phyloP scores from a whole-genome alignment of 2,113 vertebrate species.

The Peromyscus polionotus region DNA sequence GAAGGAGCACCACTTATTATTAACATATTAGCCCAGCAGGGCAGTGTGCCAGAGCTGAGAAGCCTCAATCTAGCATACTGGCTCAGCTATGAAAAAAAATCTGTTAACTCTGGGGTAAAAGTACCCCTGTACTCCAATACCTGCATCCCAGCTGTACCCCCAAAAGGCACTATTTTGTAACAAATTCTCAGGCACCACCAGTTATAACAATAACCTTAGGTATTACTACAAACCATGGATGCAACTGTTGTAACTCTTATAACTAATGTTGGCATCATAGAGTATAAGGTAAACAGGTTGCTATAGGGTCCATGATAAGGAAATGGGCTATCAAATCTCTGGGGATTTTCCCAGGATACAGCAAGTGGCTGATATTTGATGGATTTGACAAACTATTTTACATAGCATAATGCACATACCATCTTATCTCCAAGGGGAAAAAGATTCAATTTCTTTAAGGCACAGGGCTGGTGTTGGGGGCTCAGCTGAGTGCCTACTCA shows the following conservation, averaged over 20 bases:
- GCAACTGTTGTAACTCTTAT: background rate
- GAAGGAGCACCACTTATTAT: conserved; percentile 84
- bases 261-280: background rate
- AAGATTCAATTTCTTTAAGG: conserved; percentile 9
- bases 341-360: background rate
- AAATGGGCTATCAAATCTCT: background rate
- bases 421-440: conserved; percentile 32
- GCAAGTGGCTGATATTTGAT: conserved; percentile 1
- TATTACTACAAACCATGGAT: background rate
- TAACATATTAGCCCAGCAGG: conserved; percentile 86
- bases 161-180: conserved; percentile 10
- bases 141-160: background rate
- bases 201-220: background rate
- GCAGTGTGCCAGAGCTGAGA: conserved; percentile 86
- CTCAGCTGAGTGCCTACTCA: background rate
- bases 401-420: background rate
- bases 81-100: conserved; percentile 72
- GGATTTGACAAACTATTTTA: background rate
- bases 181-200: conserved; percentile 32
- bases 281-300: background rate
- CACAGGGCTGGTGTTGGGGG: background rate
- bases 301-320: background rate
- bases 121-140: background rate
- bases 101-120: conserved; percentile 50
- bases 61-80: conserved; percentile 83